These are phyloP conservation scores for Coremacera marginata DNA, from an alignment of 2,888 invertebrate genomes.

Conservation along the genomic window DNA sequence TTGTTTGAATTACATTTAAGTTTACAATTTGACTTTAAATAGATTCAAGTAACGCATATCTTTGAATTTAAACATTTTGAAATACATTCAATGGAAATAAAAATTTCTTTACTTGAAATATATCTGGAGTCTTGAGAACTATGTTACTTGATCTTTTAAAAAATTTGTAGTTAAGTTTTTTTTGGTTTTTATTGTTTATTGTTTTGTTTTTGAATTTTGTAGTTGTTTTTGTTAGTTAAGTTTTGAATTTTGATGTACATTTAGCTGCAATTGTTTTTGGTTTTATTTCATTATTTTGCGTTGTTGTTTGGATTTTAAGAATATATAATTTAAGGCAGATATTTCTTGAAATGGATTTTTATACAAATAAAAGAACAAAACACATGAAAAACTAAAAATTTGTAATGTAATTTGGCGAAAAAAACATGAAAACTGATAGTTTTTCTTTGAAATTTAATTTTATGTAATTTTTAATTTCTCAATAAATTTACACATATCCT, in stretches of 20 bases:
- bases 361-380: background rate
- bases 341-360: constrained; percentile 25
- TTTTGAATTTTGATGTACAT: constrained; percentile 62
- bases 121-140: background rate
- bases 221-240: constrained; percentile 50
- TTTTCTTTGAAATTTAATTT: constrained; percentile 28
- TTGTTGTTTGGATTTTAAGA: constrained; percentile 58
- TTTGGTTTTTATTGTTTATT: constrained; percentile 23
- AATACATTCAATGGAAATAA: background rate
- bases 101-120: background rate
- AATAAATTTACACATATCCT: constrained; percentile 52
- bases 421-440: constrained; percentile 11
- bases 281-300: constrained; percentile 45
- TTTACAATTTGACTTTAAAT: background rate
- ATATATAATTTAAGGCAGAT: constrained; percentile 79
- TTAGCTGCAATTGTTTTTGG: constrained; percentile 40
- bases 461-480: constrained; percentile 44
- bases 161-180: background rate
- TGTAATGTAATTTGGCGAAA: constrained; percentile 1
- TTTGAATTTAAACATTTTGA: background rate
- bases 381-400: background rate
- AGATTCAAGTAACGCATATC: constrained; percentile 16
- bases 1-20: constrained; percentile 21
- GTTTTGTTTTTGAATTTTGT: constrained; percentile 39
- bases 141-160: constrained; percentile 2